Evolutionary conservation across 2,113 vertebrate species (phyloP).

Genomic region (Xyliphius kryptos): DNA sequence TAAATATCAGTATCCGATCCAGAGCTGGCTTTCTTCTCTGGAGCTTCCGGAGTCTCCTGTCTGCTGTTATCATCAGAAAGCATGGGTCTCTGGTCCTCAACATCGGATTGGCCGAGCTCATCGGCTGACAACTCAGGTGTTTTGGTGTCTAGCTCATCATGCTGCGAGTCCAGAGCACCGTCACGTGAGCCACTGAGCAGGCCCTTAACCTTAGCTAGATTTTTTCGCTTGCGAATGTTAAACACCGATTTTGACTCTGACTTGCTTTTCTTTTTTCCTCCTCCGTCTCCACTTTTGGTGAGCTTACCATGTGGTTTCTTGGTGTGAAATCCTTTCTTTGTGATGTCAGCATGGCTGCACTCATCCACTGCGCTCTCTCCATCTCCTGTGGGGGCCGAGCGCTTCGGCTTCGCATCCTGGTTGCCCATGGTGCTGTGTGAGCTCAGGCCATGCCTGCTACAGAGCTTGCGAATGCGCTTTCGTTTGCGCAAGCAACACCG

Average conservation of each 20-base stretch:
- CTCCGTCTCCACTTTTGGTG: constrained; percentile 67
- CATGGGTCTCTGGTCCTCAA: constrained; percentile 66
- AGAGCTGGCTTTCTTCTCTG: constrained; percentile 80
- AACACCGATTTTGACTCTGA: constrained; percentile 83
- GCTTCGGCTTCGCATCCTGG: constrained; percentile 89
- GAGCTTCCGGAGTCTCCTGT: constrained; percentile 50
- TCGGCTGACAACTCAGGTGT: constrained; percentile 87
- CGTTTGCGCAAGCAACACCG: constrained; percentile 35
- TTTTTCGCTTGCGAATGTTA: constrained; percentile 86
- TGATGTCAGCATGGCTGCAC: constrained; percentile 70
- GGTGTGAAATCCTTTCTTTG: constrained; percentile 76
- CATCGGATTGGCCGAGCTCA: constrained; percentile 81
- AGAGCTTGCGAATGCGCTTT: constrained; percentile 1
- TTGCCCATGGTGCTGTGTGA: constrained; percentile 83
- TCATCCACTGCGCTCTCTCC: constrained; percentile 68
- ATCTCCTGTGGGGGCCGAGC: constrained; percentile 63
- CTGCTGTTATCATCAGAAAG: constrained; percentile 59
- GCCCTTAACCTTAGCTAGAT: constrained; percentile 72
- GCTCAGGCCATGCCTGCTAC: constrained; percentile 70
- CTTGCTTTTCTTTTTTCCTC: constrained; percentile 78
- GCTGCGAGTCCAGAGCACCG: constrained; percentile 72
- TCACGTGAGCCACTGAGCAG: constrained; percentile 77
- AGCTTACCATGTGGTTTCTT: constrained; percentile 76
- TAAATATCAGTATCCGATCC: constrained; percentile 95
- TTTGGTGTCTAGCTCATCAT: constrained; percentile 80